phyloP scores from a whole-genome alignment of 2,113 vertebrate species.

The Odocoileus virginianus region DNA sequence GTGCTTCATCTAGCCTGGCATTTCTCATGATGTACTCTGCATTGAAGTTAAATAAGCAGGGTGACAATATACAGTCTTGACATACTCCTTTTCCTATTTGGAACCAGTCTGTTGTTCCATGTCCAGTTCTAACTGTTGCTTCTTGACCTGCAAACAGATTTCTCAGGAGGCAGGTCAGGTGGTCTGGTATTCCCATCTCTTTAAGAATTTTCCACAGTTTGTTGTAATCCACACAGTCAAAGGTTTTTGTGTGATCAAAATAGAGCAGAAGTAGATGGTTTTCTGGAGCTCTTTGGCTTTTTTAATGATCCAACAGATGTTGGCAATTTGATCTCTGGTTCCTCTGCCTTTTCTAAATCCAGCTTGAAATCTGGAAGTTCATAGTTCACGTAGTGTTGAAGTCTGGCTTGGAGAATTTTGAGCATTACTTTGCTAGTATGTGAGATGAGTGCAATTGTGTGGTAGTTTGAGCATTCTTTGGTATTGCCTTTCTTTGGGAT shows the following conservation, averaged over 20 bases:
- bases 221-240: neutral
- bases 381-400: neutral
- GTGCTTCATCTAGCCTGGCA: neutral
- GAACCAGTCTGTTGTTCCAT: neutral
- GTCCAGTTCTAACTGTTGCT: neutral
- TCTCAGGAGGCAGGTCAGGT: neutral
- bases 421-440: neutral
- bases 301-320: neutral
- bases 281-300: neutral
- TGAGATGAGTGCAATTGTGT: neutral
- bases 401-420: neutral
- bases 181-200: neutral
- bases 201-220: neutral
- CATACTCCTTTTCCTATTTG: neutral
- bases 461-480: neutral
- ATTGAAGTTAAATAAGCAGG: neutral
- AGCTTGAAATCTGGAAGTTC: neutral
- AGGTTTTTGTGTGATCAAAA: neutral
- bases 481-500: neutral
- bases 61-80: neutral
- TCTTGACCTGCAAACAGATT: neutral
- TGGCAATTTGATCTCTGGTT: neutral
- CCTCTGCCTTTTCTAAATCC: neutral
- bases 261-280: neutral
- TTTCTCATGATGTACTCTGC: neutral